phyloP scores from a whole-genome alignment of 1,140 invertebrate species.

The Formica selysi region DNA sequence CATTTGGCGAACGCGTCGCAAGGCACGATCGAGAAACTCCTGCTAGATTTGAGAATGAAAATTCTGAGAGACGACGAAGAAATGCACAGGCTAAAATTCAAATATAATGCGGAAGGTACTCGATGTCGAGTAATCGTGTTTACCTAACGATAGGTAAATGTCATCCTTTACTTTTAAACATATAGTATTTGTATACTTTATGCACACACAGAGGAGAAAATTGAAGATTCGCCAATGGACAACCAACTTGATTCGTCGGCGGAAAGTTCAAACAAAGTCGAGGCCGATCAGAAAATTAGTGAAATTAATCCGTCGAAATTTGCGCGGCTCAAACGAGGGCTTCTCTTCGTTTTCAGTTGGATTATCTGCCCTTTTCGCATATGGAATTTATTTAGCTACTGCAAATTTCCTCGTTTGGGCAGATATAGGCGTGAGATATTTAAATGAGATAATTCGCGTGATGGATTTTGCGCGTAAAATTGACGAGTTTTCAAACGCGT shows the following conservation, averaged over 20 bases:
- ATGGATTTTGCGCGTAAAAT: not conserved
- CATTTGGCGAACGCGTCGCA: constrained; percentile 87
- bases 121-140: not conserved
- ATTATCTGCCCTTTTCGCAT: constrained; percentile 7
- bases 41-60: constrained; percentile 85
- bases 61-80: constrained; percentile 8
- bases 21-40: constrained; percentile 88
- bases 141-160: not conserved
- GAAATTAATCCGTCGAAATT: constrained; percentile 22
- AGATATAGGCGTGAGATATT: constrained; percentile 44
- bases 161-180: not conserved
- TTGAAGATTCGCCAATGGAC: not conserved
- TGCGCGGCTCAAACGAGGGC: not conserved
- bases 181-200: not conserved
- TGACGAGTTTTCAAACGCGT: not conserved
- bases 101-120: not conserved
- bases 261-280: not conserved
- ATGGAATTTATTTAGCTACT: constrained; percentile 50
- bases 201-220: not conserved
- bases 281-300: not conserved
- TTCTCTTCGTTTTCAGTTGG: constrained; percentile 21
- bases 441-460: not conserved
- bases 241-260: not conserved
- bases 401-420: not conserved
- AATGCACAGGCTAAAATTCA: not conserved